phyloP scores from a whole-genome alignment of 2,113 vertebrate species.

The Tychaedon coryphoeus region DNA sequence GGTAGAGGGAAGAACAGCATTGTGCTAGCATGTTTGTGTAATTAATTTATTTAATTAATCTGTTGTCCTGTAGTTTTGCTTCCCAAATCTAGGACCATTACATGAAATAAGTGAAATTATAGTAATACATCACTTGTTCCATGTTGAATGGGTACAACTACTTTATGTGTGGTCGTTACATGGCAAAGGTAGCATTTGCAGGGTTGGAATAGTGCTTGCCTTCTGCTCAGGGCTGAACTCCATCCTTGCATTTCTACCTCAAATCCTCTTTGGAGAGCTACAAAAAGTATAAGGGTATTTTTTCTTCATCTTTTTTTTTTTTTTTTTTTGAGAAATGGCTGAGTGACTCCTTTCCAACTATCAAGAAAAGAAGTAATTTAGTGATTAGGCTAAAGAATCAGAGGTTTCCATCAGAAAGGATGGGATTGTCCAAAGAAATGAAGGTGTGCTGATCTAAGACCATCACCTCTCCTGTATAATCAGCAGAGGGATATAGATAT shows the following conservation, averaged over 20 bases:
- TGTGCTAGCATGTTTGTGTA: background rate
- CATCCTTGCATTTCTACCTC: background rate
- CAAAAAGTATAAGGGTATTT: background rate
- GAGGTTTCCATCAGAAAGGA: background rate
- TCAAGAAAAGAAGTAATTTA: background rate
- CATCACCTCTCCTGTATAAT: background rate
- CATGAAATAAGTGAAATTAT: background rate
- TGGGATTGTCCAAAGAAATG: background rate
- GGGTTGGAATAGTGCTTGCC: background rate
- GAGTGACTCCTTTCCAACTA: background rate
- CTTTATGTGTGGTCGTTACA: background rate
- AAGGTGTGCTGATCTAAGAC: background rate
- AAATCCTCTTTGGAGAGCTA: background rate
- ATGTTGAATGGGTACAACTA: background rate
- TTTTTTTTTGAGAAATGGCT: background rate
- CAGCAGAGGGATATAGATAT: background rate
- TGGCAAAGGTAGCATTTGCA: background rate
- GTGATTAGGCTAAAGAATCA: background rate
- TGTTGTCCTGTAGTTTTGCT: background rate
- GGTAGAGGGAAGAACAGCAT: background rate
- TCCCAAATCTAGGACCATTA: background rate
- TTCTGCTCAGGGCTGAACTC: background rate
- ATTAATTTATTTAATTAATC: background rate
- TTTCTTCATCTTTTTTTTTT: background rate
- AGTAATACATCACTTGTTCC: background rate